A percentile compares a stretch with the other conserved stretches of the same genome.
Conservation (phyloP, 2,113 vertebrate genomes). For the Nymphicus hollandicus region DNA sequence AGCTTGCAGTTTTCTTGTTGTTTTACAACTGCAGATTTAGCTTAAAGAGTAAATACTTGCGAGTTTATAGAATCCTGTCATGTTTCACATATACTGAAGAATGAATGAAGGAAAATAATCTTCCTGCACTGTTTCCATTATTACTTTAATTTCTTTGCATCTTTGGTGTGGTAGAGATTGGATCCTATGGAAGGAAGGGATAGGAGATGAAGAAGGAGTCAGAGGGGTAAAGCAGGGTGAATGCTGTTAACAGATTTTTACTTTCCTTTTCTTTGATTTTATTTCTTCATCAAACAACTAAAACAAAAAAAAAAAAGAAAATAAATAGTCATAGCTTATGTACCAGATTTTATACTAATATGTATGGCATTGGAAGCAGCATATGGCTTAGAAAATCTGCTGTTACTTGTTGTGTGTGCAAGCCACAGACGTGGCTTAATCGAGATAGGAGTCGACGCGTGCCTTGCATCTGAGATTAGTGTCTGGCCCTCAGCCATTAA, state of each 20-base stretch:
- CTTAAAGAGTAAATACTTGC: conserved; percentile 61
- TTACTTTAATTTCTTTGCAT: conserved; percentile 1
- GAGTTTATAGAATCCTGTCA: conserved; percentile 39
- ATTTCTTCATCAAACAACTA: conserved; percentile 3
- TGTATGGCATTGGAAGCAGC: background rate
- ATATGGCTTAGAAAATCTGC: conserved; percentile 54
- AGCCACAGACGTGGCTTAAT: conserved; percentile 67
- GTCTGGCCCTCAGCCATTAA: conserved; percentile 72
- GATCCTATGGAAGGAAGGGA: background rate
- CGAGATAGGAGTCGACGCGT: conserved; percentile 70
- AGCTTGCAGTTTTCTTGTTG: conserved; percentile 38
- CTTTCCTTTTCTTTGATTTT: background rate
- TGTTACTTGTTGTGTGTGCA: conserved; percentile 14
- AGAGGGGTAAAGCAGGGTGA: background rate
- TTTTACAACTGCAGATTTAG: conserved; percentile 67
- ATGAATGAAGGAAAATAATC: background rate
- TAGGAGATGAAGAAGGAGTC: background rate
- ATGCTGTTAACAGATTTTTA: background rate
- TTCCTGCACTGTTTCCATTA: background rate
- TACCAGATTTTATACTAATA: conserved; percentile 40
- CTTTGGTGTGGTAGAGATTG: background rate
- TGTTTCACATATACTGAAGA: conserved; percentile 16
- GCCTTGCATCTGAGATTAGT: conserved; percentile 73
- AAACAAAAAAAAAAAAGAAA: background rate
- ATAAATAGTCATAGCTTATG: background rate